phyloP scores from a whole-genome alignment of 1,140 invertebrate species.

The Dendrolimus kikuchii region DNA sequence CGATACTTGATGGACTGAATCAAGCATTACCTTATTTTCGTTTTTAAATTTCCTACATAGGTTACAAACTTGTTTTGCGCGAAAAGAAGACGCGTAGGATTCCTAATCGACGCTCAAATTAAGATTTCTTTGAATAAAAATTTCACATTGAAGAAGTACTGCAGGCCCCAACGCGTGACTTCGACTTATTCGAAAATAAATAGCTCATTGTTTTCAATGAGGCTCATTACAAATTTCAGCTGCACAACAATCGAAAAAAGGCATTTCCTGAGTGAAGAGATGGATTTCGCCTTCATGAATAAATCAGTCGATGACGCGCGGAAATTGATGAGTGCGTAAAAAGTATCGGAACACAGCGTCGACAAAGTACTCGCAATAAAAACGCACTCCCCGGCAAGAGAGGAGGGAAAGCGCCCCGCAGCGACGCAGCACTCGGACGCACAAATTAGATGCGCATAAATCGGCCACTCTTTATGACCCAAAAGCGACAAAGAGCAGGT shows the following conservation, averaged over 20 bases:
- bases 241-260: constrained; percentile 55
- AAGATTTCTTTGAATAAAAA: no score
- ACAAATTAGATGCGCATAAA: constrained; percentile 69
- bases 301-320: constrained; percentile 66
- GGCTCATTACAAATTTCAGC: constrained; percentile 69
- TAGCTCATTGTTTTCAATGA: constrained; percentile 68
- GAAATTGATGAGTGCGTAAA: constrained; percentile 69
- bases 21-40: constrained; percentile 4
- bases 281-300: constrained; percentile 60
- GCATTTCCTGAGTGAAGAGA: constrained; percentile 64
- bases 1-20: constrained; percentile 19
- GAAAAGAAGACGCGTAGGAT: no score
- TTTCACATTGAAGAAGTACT: no score
- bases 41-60: neutral
- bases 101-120: no score
- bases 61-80: no score
- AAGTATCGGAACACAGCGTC: constrained; percentile 55
- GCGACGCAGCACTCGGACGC: constrained; percentile 28
- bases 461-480: constrained; percentile 3
- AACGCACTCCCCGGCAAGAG: constrained; percentile 54
- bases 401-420: constrained; percentile 36
- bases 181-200: constrained; percentile 46
- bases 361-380: constrained; percentile 66
- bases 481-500: no score
- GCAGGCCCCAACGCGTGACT: constrained; percentile 6